These are phyloP conservation scores for Stegana nigrithorax DNA, from an alignment of 2,888 invertebrate genomes.

Conservation along the genomic window DNA sequence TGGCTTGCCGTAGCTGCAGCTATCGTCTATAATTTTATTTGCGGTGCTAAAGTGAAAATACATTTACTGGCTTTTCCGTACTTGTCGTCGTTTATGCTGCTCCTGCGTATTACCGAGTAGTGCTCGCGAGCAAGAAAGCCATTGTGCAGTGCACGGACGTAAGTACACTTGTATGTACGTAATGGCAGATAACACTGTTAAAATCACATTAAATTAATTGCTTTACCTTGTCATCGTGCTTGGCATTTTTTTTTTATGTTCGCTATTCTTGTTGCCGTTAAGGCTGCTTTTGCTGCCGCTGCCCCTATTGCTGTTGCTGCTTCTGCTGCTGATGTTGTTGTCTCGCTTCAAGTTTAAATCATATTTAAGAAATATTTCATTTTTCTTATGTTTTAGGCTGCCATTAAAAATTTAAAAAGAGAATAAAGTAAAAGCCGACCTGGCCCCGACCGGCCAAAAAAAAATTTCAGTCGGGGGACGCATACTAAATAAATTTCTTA, in stretches of 20 bases:
- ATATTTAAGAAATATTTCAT: no score
- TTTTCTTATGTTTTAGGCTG: background rate
- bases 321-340: background rate
- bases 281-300: no score
- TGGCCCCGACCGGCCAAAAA: no score
- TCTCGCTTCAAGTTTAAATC: background rate
- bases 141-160: background rate
- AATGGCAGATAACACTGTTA: constrained; percentile 1
- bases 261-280: constrained; percentile 33
- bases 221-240: constrained; percentile 55
- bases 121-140: no score
- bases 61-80: background rate
- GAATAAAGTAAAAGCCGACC: constrained; percentile 2
- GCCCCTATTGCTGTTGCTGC: no score
- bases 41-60: constrained; percentile 39
- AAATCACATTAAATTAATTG: constrained; percentile 59
- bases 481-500: no score
- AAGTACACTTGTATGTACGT: background rate
- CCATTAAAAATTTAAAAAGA: constrained; percentile 8
- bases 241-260: constrained; percentile 30
- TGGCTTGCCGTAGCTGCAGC: no score
- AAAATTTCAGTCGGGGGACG: no score
- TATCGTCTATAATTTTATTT: constrained; percentile 52
- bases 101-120: no score
- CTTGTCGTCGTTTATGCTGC: no score